phyloP scores from a whole-genome alignment of 2,888 invertebrate species.

The Epinotia bilunana region DNA sequence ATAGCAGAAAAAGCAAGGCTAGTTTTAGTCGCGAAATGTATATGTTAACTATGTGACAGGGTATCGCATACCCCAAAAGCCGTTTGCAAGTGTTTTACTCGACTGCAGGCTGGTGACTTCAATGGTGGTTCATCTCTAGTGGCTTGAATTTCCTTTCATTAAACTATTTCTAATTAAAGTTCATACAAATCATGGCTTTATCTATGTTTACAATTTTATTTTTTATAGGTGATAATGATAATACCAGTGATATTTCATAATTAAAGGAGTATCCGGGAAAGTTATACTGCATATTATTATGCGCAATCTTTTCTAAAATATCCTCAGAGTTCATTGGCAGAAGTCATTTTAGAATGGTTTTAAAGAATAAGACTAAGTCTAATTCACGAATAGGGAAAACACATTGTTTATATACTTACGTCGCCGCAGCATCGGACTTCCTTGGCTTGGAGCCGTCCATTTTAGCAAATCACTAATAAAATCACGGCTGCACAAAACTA shows the following conservation, averaged over 20 bases:
- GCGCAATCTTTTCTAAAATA: not conserved
- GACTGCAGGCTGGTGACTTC: too few species aligned
- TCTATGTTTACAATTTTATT: not conserved
- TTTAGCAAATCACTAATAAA: constrained; percentile 44
- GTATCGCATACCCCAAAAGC: too few species aligned
- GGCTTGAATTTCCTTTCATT: too few species aligned
- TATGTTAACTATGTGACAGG: too few species aligned
- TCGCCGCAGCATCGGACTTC: constrained; percentile 64
- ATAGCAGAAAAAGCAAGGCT: too few species aligned
- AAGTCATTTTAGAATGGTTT: not conserved
- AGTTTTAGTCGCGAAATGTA: too few species aligned
- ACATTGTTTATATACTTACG: constrained; percentile 60
- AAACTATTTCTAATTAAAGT: too few species aligned
- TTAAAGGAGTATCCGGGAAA: not conserved
- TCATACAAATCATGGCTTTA: too few species aligned
- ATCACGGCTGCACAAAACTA: constrained; percentile 14
- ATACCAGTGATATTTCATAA: not conserved
- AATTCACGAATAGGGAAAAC: not conserved
- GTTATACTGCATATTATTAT: not conserved
- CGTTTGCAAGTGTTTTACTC: too few species aligned
- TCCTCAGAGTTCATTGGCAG: not conserved
- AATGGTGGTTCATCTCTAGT: too few species aligned
- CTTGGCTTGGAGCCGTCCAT: constrained; percentile 71
- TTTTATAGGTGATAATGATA: not conserved
- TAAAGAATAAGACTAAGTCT: not conserved